Conservation (phyloP, 2,797 vertebrate species). For the Gadopsis marmoratus region DNA sequence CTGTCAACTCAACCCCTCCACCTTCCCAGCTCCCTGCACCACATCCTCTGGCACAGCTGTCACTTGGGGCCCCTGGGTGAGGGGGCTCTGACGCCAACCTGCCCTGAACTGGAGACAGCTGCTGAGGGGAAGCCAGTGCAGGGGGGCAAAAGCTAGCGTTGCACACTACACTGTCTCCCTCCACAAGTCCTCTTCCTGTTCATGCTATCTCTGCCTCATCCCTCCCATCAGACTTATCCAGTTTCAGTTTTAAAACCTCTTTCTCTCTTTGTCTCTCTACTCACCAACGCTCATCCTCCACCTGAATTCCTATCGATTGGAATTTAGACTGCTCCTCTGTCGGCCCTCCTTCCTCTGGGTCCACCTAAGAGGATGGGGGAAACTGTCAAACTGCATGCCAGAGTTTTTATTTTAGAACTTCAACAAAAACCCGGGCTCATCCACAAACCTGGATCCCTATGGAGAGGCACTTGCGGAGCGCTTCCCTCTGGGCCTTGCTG, state of each 20-base stretch:
- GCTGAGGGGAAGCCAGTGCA: constrained; percentile 61
- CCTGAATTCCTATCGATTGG: constrained; percentile 98
- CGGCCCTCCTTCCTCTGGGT: constrained; percentile 90
- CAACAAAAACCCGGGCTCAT: not conserved
- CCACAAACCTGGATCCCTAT: constrained; percentile 85
- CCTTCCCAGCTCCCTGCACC: constrained; percentile 64
- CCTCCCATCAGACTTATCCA: constrained; percentile 48
- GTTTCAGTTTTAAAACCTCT: constrained; percentile 37
- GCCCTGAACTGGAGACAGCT: constrained; percentile 77
- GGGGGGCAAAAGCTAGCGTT: constrained; percentile 41
- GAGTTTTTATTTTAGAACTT: not conserved
- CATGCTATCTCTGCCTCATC: constrained; percentile 32
- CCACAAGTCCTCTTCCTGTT: constrained; percentile 32
- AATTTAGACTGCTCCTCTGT: constrained; percentile 92
- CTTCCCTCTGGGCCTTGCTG: constrained; percentile 91
- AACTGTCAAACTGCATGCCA: constrained; percentile 29
- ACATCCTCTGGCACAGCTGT: constrained; percentile 84
- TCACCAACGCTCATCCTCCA: constrained; percentile 97
- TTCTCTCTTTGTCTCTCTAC: constrained; percentile 51
- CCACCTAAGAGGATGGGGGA: constrained; percentile 86
- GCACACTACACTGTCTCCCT: constrained; percentile 58
- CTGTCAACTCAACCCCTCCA: constrained; percentile 78
- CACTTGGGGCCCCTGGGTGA: constrained; percentile 75
- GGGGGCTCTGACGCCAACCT: constrained; percentile 78
- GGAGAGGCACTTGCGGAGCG: constrained; percentile 91